These are phyloP conservation scores for Mycetomoellerius zeteki DNA, from an alignment of 1,140 invertebrate species.

Conservation along the genomic window DNA sequence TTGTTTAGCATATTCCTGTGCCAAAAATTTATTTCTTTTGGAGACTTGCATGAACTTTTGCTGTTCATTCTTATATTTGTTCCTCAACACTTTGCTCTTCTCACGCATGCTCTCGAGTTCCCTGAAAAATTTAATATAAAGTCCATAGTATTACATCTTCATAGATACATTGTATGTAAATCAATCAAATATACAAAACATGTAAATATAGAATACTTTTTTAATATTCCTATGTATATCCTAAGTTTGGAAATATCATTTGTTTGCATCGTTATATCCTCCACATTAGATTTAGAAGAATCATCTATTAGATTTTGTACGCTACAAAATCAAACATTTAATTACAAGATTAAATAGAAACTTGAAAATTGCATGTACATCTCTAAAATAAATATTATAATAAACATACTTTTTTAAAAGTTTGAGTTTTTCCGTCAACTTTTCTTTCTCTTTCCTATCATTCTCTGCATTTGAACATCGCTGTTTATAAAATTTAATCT, in stretches of 20 bases:
- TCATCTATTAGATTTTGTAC: slow-evolving; percentile 87
- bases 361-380: neutral
- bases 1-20: slow-evolving; percentile 64
- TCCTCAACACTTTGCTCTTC: slow-evolving; percentile 82
- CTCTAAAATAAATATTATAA: neutral
- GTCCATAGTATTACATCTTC: neutral
- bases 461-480: slow-evolving; percentile 84
- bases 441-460: slow-evolving; percentile 86
- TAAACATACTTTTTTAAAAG: slow-evolving; percentile 75
- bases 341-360: neutral
- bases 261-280: slow-evolving; percentile 85
- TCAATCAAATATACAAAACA: neutral
- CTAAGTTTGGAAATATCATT: slow-evolving; percentile 71
- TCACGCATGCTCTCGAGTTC: slow-evolving; percentile 81
- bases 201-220: slow-evolving; percentile 75
- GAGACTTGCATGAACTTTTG: slow-evolving; percentile 79
- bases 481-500: slow-evolving; percentile 86
- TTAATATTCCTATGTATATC: slow-evolving; percentile 80
- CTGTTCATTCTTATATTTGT: slow-evolving; percentile 81
- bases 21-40: slow-evolving; percentile 69
- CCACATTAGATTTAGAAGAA: slow-evolving; percentile 86
- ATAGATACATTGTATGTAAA: no score
- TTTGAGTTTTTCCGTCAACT: slow-evolving; percentile 87
- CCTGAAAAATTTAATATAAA: slow-evolving; percentile 68
- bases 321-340: slow-evolving; percentile 82